These are phyloP conservation scores for Battus philenor DNA, from an alignment of 1,140 invertebrate species.

Conservation along the genomic window DNA sequence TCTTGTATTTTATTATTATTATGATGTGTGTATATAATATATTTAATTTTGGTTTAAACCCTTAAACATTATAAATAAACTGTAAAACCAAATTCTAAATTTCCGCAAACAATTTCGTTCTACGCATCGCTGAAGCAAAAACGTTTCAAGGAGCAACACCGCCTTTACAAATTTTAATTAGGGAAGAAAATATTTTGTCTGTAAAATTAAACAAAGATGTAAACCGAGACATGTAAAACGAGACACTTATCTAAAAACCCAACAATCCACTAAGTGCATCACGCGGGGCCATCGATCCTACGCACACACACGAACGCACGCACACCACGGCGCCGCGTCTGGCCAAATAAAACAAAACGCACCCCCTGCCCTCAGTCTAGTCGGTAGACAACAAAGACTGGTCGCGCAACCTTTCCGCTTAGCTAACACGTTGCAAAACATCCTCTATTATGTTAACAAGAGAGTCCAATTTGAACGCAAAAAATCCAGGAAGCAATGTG, in stretches of 20 bases:
- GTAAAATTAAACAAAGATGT: no score
- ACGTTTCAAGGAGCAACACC: no score
- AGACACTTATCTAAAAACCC: slow-evolving; percentile 19
- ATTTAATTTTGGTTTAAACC: no score
- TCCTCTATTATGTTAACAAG: slow-evolving; percentile 13
- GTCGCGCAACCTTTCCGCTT: slow-evolving; percentile 33
- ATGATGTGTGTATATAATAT: no score
- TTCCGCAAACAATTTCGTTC: no score
- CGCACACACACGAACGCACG: slow-evolving; percentile 35
- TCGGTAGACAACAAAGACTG: slow-evolving; percentile 68
- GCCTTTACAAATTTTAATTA: no score
- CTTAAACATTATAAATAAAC: no score
- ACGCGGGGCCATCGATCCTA: slow-evolving; percentile 33
- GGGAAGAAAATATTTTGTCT: no score
- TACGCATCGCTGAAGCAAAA: no score
- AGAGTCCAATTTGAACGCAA: slow-evolving; percentile 19
- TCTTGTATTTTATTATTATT: no score
- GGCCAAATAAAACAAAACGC: slow-evolving; percentile 66
- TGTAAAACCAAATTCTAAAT: no score
- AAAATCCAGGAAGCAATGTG: slow-evolving; percentile 52
- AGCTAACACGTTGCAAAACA: slow-evolving; percentile 18
- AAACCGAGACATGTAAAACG: neutral
- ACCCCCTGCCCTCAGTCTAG: slow-evolving; percentile 52
- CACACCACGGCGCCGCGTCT: slow-evolving; percentile 36
- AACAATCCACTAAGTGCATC: slow-evolving; percentile 41